These are phyloP conservation scores for Varanus salvator DNA, from an alignment of 2,113 vertebrate species.

Conservation along the genomic window DNA sequence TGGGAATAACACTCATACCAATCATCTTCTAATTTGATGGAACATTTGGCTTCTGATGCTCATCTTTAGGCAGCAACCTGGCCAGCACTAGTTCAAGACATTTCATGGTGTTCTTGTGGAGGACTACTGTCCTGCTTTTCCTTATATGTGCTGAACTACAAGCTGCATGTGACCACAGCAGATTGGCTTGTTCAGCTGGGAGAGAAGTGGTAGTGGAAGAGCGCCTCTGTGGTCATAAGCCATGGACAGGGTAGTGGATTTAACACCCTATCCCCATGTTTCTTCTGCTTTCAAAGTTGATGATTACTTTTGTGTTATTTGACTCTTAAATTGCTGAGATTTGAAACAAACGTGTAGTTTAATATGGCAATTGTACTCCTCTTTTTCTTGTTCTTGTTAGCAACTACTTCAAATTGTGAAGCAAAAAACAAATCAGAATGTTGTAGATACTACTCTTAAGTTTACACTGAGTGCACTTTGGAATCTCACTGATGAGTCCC, in stretches of 20 bases:
- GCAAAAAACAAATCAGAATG: constrained; percentile 94
- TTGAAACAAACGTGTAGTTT: background rate
- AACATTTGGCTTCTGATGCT: background rate
- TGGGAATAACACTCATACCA: background rate
- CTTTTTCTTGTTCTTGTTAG: constrained; percentile 66
- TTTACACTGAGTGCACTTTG: constrained; percentile 98
- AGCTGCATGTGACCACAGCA: no score
- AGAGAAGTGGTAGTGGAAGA: background rate
- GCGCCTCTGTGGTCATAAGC: background rate
- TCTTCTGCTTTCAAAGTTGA: no score
- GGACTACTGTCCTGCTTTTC: no score
- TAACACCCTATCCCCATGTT: background rate
- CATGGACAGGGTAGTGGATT: background rate
- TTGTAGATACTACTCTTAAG: constrained; percentile 96
- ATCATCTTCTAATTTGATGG: background rate
- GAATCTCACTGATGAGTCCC: constrained; percentile 99
- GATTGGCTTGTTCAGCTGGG: background rate
- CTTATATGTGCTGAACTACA: no score
- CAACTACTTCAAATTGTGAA: constrained; percentile 99
- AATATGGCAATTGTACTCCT: background rate
- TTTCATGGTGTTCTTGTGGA: background rate
- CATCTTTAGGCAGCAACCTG: background rate
- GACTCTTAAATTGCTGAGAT: background rate
- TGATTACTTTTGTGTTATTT: background rate
- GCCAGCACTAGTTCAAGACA: background rate